phyloP scores from a whole-genome alignment of 2,888 invertebrate genomes.

The Himalopsyche anomala region DNA sequence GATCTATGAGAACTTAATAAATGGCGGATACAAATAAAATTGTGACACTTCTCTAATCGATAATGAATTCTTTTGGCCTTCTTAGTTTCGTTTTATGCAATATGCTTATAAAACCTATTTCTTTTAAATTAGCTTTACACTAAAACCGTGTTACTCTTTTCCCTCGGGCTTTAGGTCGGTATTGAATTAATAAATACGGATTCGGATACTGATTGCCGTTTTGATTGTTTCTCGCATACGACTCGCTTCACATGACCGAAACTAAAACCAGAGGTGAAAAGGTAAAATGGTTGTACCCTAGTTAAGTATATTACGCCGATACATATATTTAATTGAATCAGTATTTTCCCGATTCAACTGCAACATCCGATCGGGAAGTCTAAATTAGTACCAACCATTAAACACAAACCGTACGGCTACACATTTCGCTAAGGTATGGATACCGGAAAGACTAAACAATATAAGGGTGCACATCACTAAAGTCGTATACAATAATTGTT shows the following conservation, averaged over 20 bases:
- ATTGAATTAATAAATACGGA: no score
- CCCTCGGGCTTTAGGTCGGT: no score
- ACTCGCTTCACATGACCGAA: no score
- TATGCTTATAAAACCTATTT: constrained; percentile 43
- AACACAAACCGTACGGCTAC: constrained; percentile 2
- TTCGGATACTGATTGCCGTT: no score
- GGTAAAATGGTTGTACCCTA: not conserved
- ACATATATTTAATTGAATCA: constrained; percentile 43
- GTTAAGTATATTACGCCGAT: constrained; percentile 54
- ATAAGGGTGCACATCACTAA: not conserved
- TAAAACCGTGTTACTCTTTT: no score
- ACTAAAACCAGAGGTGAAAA: no score
- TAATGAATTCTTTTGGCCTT: constrained; percentile 43
- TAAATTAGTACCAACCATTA: constrained; percentile 14
- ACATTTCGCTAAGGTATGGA: constrained; percentile 1
- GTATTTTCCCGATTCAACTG: constrained; percentile 39
- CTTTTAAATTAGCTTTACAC: constrained; percentile 27
- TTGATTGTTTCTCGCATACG: no score
- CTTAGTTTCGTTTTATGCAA: constrained; percentile 16
- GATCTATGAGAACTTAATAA: constrained; percentile 23
- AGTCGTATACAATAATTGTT: constrained; percentile 17
- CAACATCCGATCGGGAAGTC: constrained; percentile 38
- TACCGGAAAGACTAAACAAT: constrained; percentile 28
- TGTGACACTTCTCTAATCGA: not conserved
- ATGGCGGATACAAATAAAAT: constrained; percentile 20